A percentile compares a stretch with the other conserved stretches of the same genome.
phyloP scores from a whole-genome alignment of 1,140 invertebrate species.

The Apis dorsata region DNA sequence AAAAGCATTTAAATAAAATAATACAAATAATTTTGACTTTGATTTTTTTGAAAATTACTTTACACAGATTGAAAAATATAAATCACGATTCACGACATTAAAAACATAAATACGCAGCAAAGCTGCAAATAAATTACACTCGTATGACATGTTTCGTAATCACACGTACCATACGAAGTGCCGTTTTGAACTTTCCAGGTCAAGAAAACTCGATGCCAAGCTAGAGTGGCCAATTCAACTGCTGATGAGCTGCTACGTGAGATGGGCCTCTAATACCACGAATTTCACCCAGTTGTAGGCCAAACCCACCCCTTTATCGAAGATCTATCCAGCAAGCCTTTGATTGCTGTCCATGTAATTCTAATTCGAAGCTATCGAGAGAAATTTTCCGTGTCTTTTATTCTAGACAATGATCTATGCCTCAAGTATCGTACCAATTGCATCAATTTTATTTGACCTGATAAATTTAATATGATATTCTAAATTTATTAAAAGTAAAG shows the following conservation, averaged over 20 bases:
- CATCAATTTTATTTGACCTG: background rate
- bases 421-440: background rate
- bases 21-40: background rate
- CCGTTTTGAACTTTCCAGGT: constrained; percentile 64
- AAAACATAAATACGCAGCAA: constrained; percentile 1
- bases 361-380: constrained; percentile 20
- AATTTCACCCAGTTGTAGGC: constrained; percentile 52
- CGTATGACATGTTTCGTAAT: constrained; percentile 45
- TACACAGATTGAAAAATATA: background rate
- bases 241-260: constrained; percentile 66
- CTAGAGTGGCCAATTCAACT: constrained; percentile 62
- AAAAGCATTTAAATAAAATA: background rate
- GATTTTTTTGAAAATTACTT: background rate
- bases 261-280: constrained; percentile 63
- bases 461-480: too few relatives aligned
- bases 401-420: background rate
- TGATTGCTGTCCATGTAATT: constrained; percentile 47
- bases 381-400: constrained; percentile 18
- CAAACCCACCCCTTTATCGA: constrained; percentile 37
- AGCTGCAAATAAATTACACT: constrained; percentile 36
- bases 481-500: too few relatives aligned
- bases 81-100: background rate
- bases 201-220: constrained; percentile 65
- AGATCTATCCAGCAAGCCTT: constrained; percentile 35
- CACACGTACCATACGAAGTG: constrained; percentile 38